Base-by-base conservation (phyloP, 2,888 invertebrate genomes). In the Hetaerina titia region DNA sequence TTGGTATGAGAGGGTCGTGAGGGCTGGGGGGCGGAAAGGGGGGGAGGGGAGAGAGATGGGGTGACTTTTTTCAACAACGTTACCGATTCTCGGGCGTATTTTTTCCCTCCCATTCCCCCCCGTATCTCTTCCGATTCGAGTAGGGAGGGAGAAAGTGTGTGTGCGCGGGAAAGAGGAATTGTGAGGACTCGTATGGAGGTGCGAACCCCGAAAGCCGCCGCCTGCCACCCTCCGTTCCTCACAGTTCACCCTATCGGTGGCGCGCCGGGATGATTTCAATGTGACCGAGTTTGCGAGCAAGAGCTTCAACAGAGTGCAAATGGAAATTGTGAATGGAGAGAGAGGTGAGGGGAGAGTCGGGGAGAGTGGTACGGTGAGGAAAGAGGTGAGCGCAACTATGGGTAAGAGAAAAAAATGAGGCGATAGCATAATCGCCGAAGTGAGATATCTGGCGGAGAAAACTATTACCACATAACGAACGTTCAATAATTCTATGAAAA, bases 211-310 rank as follows among this genome's bases (percentile, higher is more conserved):
- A 81, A 31, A 31, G 22, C 69, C 92, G 11, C n/a, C 92, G n/a
- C 57, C 88, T 56, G 31, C 22, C 64, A 17, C 92, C 45, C 25
- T 22, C 45, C 92, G 13, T 22, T 88, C n/a, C 31, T 45, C 92
- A 45, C 92, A n/a, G 56, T 57, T 56, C 69, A 22, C 89, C 89
- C 89, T 56, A 13, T 57, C 56, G 19, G 56, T 45, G 88, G 45
- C 64, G 45, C 64, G 92, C 92, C 22, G 19, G 17, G 69, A 92
- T 69, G 69, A 92, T 69, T 69, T 69, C 92, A 69, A 74, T 69
- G 69, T 92, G 69, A 69, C 92, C 90, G 90, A 90, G 64, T 90
- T 90, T 69, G 90, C 31, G 63, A 63, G 90, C 90, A 56, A 89
- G 22, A 22, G 56, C 64, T 45, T 45, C 22, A 45, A 25, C 89